These are phyloP conservation scores for Phrynocephalus forsythii DNA, from an alignment of 2,797 vertebrate species.

Conservation along the genomic window DNA sequence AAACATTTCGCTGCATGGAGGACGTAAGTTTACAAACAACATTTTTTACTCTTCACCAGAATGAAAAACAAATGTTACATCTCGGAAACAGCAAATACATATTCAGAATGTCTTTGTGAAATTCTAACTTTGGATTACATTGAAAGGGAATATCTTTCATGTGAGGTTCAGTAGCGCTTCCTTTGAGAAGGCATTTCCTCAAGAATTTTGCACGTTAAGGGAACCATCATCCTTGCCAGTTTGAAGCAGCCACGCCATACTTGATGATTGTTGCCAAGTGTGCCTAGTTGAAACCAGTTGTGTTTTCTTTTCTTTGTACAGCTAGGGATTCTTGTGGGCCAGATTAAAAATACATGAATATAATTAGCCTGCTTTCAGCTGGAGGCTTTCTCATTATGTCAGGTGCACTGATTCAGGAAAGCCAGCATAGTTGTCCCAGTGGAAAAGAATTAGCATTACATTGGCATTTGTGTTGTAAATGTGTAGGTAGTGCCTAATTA, in stretches of 20 bases:
- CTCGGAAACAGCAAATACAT: not conserved
- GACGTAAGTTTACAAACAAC: slow-evolving; percentile 81
- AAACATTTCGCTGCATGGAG: slow-evolving; percentile 79
- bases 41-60: slow-evolving; percentile 24
- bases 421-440: not conserved
- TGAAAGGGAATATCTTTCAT: not conserved
- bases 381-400: not conserved
- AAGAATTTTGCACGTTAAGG: not conserved
- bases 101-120: not conserved
- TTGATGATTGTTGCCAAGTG: not conserved
- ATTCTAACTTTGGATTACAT: not conserved
- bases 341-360: no score
- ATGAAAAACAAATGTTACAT: not conserved
- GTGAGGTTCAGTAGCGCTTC: not conserved
- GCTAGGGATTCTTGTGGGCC: not conserved
- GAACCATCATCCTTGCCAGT: not conserved
- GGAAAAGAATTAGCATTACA: not conserved
- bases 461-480: not conserved
- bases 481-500: not conserved
- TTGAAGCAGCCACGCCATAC: not conserved
- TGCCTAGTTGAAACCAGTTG: not conserved
- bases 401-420: not conserved
- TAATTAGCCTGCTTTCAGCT: not conserved
- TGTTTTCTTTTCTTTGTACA: not conserved
- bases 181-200: not conserved